Evolutionary conservation across 2,888 invertebrate genomes (phyloP).

Genomic region (Agriopis aurantiaria): DNA sequence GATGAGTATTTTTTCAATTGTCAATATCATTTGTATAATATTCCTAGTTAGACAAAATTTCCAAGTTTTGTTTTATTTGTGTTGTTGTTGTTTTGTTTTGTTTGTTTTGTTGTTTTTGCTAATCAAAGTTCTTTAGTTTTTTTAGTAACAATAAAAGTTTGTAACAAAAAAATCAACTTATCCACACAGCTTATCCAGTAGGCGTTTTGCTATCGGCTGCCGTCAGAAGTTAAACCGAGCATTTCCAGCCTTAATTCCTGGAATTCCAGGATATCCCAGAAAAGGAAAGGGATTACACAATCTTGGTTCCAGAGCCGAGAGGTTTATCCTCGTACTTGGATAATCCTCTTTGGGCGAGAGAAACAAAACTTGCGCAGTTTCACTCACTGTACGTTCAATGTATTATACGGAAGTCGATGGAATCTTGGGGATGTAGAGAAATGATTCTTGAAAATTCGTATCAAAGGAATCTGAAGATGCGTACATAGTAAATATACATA

Average conservation of each 20-base stretch:
- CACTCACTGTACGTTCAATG: background rate
- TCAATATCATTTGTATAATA: no score
- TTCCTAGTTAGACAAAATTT: no score
- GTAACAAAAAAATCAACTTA: no score
- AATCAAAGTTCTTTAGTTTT: no score
- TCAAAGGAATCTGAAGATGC: background rate
- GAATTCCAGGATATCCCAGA: constrained; percentile 18
- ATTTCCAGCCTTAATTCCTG: constrained; percentile 18
- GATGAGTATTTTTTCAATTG: no score
- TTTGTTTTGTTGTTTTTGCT: no score
- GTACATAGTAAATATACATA: background rate
- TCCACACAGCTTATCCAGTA: background rate
- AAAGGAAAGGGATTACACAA: constrained; percentile 23
- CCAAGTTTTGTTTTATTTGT: no score
- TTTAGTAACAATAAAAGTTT: no score
- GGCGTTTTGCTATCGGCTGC: constrained; percentile 5
- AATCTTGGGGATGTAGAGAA: background rate
- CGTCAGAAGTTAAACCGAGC: constrained; percentile 7
- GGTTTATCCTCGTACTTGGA: constrained; percentile 22
- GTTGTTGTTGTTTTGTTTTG: no score
- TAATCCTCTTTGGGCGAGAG: constrained; percentile 21
- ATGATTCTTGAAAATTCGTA: background rate
- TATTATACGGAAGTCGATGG: constrained; percentile 4
- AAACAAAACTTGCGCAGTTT: constrained; percentile 23
- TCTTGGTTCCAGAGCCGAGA: constrained; percentile 21